phyloP scores from a whole-genome alignment of 2,797 vertebrate species.

The Halcyon leucocephala region DNA sequence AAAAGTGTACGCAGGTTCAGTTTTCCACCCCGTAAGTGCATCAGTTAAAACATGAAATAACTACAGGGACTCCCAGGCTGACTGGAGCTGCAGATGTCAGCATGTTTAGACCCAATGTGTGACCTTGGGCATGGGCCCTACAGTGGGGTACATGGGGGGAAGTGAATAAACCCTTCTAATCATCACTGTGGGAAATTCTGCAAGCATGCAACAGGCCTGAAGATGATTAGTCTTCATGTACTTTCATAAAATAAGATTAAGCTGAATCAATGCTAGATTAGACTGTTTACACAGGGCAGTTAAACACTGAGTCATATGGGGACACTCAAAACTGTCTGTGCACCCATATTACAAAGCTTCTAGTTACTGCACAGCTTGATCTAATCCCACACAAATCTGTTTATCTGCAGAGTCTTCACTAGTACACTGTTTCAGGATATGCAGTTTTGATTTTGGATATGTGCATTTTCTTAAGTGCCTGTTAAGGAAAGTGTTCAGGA shows the following conservation, averaged over 20 bases:
- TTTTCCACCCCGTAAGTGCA: neutral
- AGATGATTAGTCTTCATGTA: neutral
- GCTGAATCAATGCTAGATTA: neutral
- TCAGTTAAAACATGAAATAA: neutral
- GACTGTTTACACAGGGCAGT: neutral
- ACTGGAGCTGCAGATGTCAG: neutral
- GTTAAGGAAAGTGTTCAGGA: neutral
- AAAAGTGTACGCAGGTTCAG: neutral
- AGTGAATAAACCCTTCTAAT: neutral
- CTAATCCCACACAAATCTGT: neutral
- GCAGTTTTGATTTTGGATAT: neutral
- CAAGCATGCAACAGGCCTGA: neutral
- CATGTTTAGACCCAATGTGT: neutral
- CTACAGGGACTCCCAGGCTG: neutral
- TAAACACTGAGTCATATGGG: neutral
- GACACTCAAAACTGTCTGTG: neutral
- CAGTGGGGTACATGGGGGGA: accelerated
- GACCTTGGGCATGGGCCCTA: accelerated
- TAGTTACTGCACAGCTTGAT: neutral
- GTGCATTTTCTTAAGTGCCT: neutral
- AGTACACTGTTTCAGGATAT: neutral
- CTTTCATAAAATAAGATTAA: neutral
- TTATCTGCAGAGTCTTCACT: neutral
- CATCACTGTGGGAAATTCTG: neutral
- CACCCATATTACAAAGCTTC: neutral